Percentiles rank a stretch among this genome's conserved stretches.
phyloP scores from a whole-genome alignment of 2,888 invertebrate genomes.

The Eristalinus sepulchralis region DNA sequence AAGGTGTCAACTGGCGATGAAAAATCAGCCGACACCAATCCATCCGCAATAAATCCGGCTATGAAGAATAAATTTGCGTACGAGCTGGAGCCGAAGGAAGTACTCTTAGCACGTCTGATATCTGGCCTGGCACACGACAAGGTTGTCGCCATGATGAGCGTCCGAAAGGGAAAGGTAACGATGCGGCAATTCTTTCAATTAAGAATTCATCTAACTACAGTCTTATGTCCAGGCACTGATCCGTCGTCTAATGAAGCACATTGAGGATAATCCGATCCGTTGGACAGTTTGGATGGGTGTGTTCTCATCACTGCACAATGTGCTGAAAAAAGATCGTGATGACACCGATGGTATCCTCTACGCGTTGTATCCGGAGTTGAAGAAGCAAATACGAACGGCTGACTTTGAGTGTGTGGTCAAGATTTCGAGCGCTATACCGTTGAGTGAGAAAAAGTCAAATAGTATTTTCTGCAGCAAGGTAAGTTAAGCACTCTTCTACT shows the following conservation, averaged over 20 bases:
- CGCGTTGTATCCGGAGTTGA: constrained; percentile 79
- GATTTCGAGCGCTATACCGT: constrained; percentile 77
- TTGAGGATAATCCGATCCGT: constrained; percentile 77
- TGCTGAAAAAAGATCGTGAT: constrained; percentile 80
- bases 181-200: background rate
- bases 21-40: constrained; percentile 75
- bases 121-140: constrained; percentile 86
- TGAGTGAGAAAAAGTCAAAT: constrained; percentile 78
- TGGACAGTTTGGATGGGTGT: constrained; percentile 80
- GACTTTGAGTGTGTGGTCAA: constrained; percentile 77
- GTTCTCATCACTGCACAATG: constrained; percentile 78
- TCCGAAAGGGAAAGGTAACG: constrained; percentile 90
- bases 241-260: constrained; percentile 84
- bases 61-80: constrained; percentile 78
- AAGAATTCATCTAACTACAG: constrained; percentile 15
- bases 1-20: constrained; percentile 76
- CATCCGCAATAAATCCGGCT: constrained; percentile 76
- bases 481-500: no score
- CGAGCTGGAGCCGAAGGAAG: constrained; percentile 81
- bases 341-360: constrained; percentile 78
- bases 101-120: constrained; percentile 85
- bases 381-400: constrained; percentile 78
- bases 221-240: constrained; percentile 83
- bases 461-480: constrained; percentile 80
- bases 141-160: constrained; percentile 87